Conservation (phyloP, 2,888 invertebrate genomes). For the Nemurella pictetii region DNA sequence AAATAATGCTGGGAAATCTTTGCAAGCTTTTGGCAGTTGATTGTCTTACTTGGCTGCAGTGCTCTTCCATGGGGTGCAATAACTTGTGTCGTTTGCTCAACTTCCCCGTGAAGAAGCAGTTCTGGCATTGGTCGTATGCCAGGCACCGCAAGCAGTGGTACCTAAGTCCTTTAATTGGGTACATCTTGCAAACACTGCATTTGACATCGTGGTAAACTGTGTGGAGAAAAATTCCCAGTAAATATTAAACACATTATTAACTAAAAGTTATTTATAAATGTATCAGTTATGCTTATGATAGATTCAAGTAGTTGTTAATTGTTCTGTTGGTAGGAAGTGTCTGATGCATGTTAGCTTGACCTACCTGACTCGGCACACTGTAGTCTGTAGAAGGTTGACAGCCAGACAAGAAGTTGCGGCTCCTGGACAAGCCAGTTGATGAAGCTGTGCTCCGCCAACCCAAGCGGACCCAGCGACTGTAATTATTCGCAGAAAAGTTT, state of each 20-base stretch:
- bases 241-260: too few species aligned
- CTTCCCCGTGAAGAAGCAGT: slow-evolving; percentile 66
- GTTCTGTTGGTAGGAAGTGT: neutral
- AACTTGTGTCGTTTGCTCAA: slow-evolving; percentile 64
- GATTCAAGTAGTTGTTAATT: neutral
- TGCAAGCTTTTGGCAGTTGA: too few species aligned
- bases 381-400: slow-evolving; percentile 65
- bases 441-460: slow-evolving; percentile 67
- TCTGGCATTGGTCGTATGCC: slow-evolving; percentile 68
- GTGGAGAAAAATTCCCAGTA: too few species aligned
- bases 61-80: slow-evolving; percentile 67
- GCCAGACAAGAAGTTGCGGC: slow-evolving; percentile 65
- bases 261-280: too few species aligned
- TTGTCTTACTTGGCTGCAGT: slow-evolving; percentile 44
- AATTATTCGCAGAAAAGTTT: slow-evolving; percentile 40
- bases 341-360: neutral
- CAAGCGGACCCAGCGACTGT: slow-evolving; percentile 71
- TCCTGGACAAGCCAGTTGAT: slow-evolving; percentile 70
- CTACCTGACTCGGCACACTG: slow-evolving; percentile 62
- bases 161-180: slow-evolving; percentile 61
- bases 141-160: slow-evolving; percentile 68
- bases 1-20: neutral
- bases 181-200: slow-evolving; percentile 63
- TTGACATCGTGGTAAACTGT: slow-evolving; percentile 61
- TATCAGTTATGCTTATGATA: neutral